Base-by-base conservation (phyloP, 2,888 invertebrate genomes). In the Mythimna lalbum region DNA sequence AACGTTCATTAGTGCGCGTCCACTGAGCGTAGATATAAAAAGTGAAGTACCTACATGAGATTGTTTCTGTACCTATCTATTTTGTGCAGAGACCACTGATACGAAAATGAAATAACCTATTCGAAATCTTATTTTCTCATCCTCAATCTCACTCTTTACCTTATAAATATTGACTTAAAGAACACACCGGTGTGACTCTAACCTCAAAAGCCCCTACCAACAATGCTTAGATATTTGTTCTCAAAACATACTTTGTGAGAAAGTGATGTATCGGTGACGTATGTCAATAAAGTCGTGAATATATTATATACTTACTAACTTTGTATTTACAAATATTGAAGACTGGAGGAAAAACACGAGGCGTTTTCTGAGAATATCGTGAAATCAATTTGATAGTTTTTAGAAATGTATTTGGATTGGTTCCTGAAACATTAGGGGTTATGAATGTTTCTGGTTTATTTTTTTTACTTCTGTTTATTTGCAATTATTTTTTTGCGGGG, bases 181-280 rank as follows among this genome's bases (percentile, higher is more conserved):
- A 72, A 63, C 31, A 10, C 33, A 50, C 43, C 10, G 36, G 0
- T 47, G 52, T 72, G n/a, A 27, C 39, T 23, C 33, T 21, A 47
- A 27, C 27, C 33, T 36, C 53, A 75, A 64, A 72, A 50, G 63
- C 47, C 52, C 53, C 27, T 21, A 56, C 56, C 49, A 56, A 61
- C 73, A 73, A 10, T 10, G 23, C 43, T 49, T 77, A 43, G 43
- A 43, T 43, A 73, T 69, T 77, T 73, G 65, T 72, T 60, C 76
- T 39, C 19, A 47, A 67, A 76, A 76, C 63, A 76, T 72, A 73
- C 67, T 76, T 66, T 57, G 23, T n/a, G 19, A 4, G 59, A 56
- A 56, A 74, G 43, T 78, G 78, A 78, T 78, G 70, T 78, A 78
- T 78, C 63, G 66, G 47, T 61, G 72, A 76, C 65, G 69, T 27